Evolutionary conservation across 2,888 invertebrate species (phyloP).

Genomic region (Drosophila cracens): DNA sequence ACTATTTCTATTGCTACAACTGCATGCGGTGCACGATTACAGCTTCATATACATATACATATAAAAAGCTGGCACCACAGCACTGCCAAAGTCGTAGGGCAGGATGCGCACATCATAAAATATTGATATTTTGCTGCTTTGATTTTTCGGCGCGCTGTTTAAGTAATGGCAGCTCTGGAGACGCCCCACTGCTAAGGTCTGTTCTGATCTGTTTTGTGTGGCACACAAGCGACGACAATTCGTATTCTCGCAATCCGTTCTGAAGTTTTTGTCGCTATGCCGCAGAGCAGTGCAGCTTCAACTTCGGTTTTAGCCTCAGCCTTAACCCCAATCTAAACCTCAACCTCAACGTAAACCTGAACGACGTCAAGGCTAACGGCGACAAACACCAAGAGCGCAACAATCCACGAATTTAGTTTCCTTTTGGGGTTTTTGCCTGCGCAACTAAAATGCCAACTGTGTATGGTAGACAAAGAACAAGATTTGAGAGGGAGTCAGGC

Average conservation of each 20-base stretch:
- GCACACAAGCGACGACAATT: constrained; percentile 62
- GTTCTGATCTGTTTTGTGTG: constrained; percentile 18
- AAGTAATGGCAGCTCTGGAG: constrained; percentile 70
- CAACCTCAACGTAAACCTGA: constrained; percentile 30
- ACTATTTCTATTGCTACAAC: constrained; percentile 69
- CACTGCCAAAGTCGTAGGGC: constrained; percentile 31
- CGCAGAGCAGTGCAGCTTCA: constrained; percentile 22
- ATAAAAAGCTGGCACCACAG: constrained; percentile 46
- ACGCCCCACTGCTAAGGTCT: constrained; percentile 25
- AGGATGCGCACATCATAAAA: constrained; percentile 81
- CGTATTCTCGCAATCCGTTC: constrained; percentile 61
- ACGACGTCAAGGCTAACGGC: constrained; percentile 54
- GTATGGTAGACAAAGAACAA: constrained; percentile 46
- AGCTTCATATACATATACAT: constrained; percentile 17
- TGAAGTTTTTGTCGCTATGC: constrained; percentile 54
- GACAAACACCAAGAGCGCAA: constrained; percentile 75
- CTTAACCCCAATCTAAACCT: constrained; percentile 35
- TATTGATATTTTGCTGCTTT: constrained; percentile 80
- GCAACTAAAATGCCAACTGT: constrained; percentile 72
- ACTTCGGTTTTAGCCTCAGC: constrained; percentile 29
- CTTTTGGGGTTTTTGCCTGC: constrained; percentile 61
- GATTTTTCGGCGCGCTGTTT: constrained; percentile 74
- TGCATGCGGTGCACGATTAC: constrained; percentile 64
- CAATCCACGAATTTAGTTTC: constrained; percentile 79
- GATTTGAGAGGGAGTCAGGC: constrained; percentile 12